These are phyloP conservation scores for Heliothis virescens DNA, from an alignment of 1,140 invertebrate species.

Conservation along the genomic window DNA sequence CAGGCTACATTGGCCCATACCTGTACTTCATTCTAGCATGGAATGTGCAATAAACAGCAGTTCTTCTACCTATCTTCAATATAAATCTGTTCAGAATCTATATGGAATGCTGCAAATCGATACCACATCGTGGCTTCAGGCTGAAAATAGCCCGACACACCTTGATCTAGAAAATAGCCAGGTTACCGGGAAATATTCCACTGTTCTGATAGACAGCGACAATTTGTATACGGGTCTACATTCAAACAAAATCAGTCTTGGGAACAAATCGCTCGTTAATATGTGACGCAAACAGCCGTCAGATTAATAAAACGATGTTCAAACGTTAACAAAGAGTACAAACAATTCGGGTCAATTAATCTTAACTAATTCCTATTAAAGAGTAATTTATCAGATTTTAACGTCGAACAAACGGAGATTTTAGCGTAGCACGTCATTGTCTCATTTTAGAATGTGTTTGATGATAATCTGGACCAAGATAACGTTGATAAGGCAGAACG, in stretches of 20 bases:
- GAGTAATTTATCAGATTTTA: slow-evolving; percentile 1
- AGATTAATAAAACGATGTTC: slow-evolving; percentile 27
- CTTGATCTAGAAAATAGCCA: slow-evolving; percentile 34
- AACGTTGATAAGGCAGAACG: slow-evolving; percentile 8
- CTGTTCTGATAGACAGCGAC: background rate
- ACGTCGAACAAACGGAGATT: slow-evolving; percentile 9
- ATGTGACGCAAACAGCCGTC: slow-evolving; percentile 15
- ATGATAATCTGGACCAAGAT: slow-evolving; percentile 20
- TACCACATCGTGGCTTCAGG: background rate
- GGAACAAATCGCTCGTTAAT: background rate
- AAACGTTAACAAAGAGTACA: slow-evolving; percentile 11
- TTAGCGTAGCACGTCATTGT: background rate
- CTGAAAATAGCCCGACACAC: slow-evolving; percentile 27
- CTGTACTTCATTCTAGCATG: too few species aligned
- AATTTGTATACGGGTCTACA: background rate
- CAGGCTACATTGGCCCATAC: too few species aligned
- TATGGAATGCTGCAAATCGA: slow-evolving; percentile 17
- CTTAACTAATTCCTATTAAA: background rate
- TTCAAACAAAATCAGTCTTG: background rate
- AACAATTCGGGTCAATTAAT: slow-evolving; percentile 36
- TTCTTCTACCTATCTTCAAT: too few species aligned
- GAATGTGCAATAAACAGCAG: too few species aligned
- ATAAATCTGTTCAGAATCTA: too few species aligned
- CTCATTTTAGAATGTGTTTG: slow-evolving; percentile 4
- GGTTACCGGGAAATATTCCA: slow-evolving; percentile 10